phyloP scores from a whole-genome alignment of 2,113 vertebrate species.

The Parus major region DNA sequence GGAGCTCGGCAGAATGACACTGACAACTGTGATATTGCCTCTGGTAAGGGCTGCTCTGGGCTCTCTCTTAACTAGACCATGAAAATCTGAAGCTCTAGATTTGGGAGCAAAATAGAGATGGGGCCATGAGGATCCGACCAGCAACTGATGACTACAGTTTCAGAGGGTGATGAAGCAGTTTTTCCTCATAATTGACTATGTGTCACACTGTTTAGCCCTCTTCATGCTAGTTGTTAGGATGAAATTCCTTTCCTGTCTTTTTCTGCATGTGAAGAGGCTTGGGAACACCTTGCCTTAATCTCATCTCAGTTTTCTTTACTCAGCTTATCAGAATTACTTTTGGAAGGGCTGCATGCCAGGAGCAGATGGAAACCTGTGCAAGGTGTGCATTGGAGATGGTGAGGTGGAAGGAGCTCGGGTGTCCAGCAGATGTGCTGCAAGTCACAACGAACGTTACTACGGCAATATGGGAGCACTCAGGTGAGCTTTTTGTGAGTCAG shows the following conservation, averaged over 20 bases:
- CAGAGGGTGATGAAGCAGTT: neutral
- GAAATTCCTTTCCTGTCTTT: neutral
- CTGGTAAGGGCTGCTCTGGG: conserved; percentile 69
- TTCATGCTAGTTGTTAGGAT: neutral
- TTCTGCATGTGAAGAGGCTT: neutral
- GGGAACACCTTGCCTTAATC: neutral
- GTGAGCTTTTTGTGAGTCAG: conserved; percentile 52
- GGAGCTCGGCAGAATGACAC: conserved; percentile 69
- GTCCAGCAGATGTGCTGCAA: conserved; percentile 77
- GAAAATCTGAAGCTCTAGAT: neutral
- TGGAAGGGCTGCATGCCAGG: conserved; percentile 93
- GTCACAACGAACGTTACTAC: conserved; percentile 88
- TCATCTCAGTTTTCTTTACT: neutral
- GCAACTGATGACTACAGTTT: neutral
- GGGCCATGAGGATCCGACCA: neutral
- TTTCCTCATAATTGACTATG: neutral
- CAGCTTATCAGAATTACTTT: conserved; percentile 83
- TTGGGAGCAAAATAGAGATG: neutral
- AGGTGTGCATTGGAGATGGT: conserved; percentile 86
- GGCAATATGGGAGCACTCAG: conserved; percentile 89
- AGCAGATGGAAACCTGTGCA: conserved; percentile 82
- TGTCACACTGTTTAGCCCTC: neutral
- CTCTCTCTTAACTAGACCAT: neutral
- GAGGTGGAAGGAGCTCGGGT: conserved; percentile 79
- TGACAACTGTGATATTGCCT: conserved; percentile 75